Percentiles rank a stretch among this genome's conserved stretches.
Conservation (phyloP, 1,140 invertebrate species). For the Archegozetes longisetosus region DNA sequence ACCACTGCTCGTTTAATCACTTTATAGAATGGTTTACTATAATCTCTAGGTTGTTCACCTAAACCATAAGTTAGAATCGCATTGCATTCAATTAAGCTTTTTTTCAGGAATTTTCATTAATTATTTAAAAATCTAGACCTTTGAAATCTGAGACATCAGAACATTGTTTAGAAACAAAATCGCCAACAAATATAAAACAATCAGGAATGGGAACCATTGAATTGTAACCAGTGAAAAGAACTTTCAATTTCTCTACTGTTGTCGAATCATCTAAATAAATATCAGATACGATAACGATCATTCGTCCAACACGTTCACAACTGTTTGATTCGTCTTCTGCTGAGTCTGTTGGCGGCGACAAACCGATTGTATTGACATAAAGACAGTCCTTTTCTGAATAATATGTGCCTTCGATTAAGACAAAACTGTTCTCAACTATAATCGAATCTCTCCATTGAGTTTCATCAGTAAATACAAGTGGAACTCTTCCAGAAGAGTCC, state of each 20-base stretch:
- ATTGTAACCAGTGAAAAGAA: slow-evolving; percentile 14
- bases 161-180: neutral
- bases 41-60: no score
- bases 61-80: no score
- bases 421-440: slow-evolving; percentile 5
- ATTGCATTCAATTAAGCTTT: no score
- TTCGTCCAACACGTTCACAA: neutral
- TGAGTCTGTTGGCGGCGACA: neutral
- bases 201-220: slow-evolving; percentile 6
- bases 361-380: slow-evolving; percentile 9
- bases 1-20: no score
- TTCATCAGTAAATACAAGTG: neutral
- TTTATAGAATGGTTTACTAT: no score
- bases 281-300: slow-evolving; percentile 13
- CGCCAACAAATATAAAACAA: slow-evolving; percentile 13
- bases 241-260: slow-evolving; percentile 7
- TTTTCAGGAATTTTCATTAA: no score
- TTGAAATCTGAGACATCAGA: slow-evolving; percentile 6
- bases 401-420: slow-evolving; percentile 14
- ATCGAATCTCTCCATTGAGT: neutral
- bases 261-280: slow-evolving; percentile 11
- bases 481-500: slow-evolving; percentile 10
- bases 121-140: neutral
- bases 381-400: neutral
- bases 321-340: neutral